Percentiles rank a stretch among this genome's conserved stretches.
phyloP scores from a whole-genome alignment of 2,888 invertebrate species.

The Mesodorylaimus sp. region DNA sequence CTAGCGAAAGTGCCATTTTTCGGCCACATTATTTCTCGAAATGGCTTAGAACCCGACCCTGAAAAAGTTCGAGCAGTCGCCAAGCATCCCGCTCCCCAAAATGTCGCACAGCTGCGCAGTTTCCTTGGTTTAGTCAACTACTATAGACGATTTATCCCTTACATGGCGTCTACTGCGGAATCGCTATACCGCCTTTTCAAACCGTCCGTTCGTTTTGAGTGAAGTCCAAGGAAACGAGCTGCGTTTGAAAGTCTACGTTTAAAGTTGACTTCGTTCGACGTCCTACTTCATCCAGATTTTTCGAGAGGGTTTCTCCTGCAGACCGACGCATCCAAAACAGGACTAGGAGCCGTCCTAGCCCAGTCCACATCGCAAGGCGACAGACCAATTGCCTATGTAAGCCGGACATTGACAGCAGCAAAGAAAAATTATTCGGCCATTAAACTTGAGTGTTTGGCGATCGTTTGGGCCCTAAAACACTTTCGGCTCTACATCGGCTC shows the following conservation, averaged over 20 bases:
- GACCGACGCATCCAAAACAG: slow-evolving; percentile 17
- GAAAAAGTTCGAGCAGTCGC: slow-evolving; percentile 12
- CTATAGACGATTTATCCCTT: slow-evolving; percentile 12
- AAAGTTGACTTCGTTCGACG: slow-evolving; percentile 9
- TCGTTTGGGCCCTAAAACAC: slow-evolving; percentile 14
- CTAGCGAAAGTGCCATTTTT: slow-evolving; percentile 8
- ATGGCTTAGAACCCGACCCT: slow-evolving; percentile 10
- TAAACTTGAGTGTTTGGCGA: slow-evolving; percentile 16
- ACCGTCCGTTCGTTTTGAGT: slow-evolving; percentile 13
- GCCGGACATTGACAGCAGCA: slow-evolving; percentile 14
- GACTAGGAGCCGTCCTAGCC: slow-evolving; percentile 18
- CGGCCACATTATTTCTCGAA: slow-evolving; percentile 11
- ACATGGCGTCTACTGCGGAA: slow-evolving; percentile 13
- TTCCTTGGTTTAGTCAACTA: no score
- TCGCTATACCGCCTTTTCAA: slow-evolving; percentile 14
- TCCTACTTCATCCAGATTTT: slow-evolving; percentile 15
- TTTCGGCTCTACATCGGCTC: slow-evolving; percentile 9
- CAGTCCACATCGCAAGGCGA: slow-evolving; percentile 12
- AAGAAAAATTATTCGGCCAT: slow-evolving; percentile 16
- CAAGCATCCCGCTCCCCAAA: slow-evolving; percentile 12
- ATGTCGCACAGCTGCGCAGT: slow-evolving; percentile 11
- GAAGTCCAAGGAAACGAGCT: slow-evolving; percentile 9
- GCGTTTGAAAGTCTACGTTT: slow-evolving; percentile 12
- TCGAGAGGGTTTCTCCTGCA: slow-evolving; percentile 12
- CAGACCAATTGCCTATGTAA: slow-evolving; percentile 17